Evolutionary conservation across 1,140 invertebrate species (phyloP).

Genomic region (Calephelis virginiensis): DNA sequence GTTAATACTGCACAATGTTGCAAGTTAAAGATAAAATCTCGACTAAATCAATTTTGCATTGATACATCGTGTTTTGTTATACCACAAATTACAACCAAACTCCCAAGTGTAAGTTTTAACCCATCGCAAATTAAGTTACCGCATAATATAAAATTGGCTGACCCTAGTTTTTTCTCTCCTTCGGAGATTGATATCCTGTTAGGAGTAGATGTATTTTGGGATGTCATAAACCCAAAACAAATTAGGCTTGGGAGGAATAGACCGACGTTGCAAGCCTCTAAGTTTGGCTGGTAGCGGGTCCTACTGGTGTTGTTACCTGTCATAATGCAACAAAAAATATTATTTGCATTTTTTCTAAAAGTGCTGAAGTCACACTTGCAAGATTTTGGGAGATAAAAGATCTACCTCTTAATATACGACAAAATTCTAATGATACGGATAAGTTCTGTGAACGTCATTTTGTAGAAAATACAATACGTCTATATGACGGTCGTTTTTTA

Average conservation of each 20-base stretch:
- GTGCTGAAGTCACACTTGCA: too few relatives aligned
- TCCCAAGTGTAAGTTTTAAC: neutral
- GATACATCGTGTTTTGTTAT: conserved; percentile 12
- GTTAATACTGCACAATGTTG: neutral
- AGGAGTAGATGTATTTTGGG: conserved; percentile 16
- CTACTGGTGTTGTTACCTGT: neutral
- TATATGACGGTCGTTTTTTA: conserved; percentile 39
- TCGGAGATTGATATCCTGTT: conserved; percentile 18
- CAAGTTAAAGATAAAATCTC: conserved; percentile 10
- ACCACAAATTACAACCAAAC: conserved; percentile 2
- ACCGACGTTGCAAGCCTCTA: conserved; percentile 14
- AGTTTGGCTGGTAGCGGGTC: conserved; percentile 34
- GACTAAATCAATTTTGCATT: neutral
- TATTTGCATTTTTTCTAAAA: too few relatives aligned
- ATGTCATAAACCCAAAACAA: conserved; percentile 9
- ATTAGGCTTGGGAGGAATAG: conserved; percentile 7
- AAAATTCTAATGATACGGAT: conserved; percentile 30
- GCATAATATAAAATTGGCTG: too few relatives aligned
- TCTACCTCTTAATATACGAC: conserved; percentile 25
- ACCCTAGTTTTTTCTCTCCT: neutral
- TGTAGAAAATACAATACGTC: conserved; percentile 27
- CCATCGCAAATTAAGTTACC: too few relatives aligned
- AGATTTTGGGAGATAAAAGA: conserved; percentile 20
- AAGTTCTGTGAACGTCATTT: conserved; percentile 37
- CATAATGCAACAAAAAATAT: too few relatives aligned